Base-by-base conservation (phyloP, 2,888 invertebrate genomes). In the Dicyrtomina minuta region DNA sequence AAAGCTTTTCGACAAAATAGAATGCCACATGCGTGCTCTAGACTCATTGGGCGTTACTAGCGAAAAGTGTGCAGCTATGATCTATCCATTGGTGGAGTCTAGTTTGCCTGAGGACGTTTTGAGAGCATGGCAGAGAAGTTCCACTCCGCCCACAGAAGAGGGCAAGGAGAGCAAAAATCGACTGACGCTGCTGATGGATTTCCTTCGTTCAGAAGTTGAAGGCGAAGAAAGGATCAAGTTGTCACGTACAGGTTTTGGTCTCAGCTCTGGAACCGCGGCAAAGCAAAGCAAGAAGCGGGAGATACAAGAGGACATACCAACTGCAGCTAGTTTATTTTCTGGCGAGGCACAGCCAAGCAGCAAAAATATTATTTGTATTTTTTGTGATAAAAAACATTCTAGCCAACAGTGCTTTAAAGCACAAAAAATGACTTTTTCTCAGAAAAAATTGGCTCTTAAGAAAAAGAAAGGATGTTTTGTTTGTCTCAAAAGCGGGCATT, bases 1-100 rank as follows among this genome's bases (percentile, higher is more conserved):
- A 8, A 24, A 46, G 12, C 12, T 73, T 10, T 72, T 72, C 44
- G 71, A 72, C 33, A 68, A 58, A 22, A n/a, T 75, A 13, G 71
- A 73, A 17, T 61, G 70, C 15, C 70, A 71, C 43, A 39, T 73
- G 24, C 15, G 70, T 13, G 68, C 70, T 4, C 20, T 73, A n/a
- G 70, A 75, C 8, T 66, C 69, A 5, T 39, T 75, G 27, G 64
- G 69, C 15, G 46, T 72, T 8, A 69, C 70, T 15, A 39, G 1
- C 5, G 68, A 72, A 33, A 56, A 70, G 46, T 60, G 61, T 43
- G 69, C 60, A 2, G 44, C 56, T 2, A 68, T 72, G 58, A 24
- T 75, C 12, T 73, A 61, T 58, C 70, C 70, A 8, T n/a, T 80
- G 13, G 79, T 80, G 6, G 80, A 80, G 66, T 80, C 80, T 2